Evolutionary conservation across 1,140 invertebrate species (phyloP), one percentile per base, ranked within the genome.

Genomic region (Anastrepha ludens): DNA sequence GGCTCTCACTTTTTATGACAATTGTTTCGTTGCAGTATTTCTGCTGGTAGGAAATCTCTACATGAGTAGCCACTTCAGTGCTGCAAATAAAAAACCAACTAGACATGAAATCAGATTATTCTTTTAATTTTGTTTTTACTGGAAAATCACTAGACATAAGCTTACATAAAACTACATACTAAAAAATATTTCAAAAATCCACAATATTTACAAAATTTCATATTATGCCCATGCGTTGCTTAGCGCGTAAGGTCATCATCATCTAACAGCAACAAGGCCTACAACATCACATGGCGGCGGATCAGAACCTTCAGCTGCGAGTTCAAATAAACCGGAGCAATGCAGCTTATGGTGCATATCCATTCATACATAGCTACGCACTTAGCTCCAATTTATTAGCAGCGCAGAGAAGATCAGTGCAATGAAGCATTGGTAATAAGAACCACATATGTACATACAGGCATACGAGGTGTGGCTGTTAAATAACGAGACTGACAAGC

Each of bases 341-440:
- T 74, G 67, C 41, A 15, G 15, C 65, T 70, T 47, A 70, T 70
- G 20, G 39, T 17, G 11, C 11, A 39, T 70, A 47, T 29, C 8
- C 17, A 55, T 13, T 55, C 74, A 8, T 39, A 67, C 64, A 67
- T 67, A 67, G 6, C 5, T 67, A 67, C 50, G 29, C 2, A 29
- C 47, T 13, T 47, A 74, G 60, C 60, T 62, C 13, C 60, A 62
- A 4, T n/a, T 62, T 78, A 17, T 44, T 15, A 39, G 44, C n/a
- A 15, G 8, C 70, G 41, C 8, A 55, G 70, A 17, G 70, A 47
- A 78, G 70, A 78, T 20, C 44, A 20, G 9, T 29, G 74, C 74
- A 55, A 81, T 81, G 47, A 55, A 50, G 50, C 74, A 8, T 81
- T 81, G 50, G 41, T n/a, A 81, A 81, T 47, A 13, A 81, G 74